A percentile compares a stretch with the other conserved stretches of the same genome.
These are phyloP conservation scores for Platichthys stellatus DNA, from an alignment of 2,113 vertebrate genomes.

Conservation along the genomic window DNA sequence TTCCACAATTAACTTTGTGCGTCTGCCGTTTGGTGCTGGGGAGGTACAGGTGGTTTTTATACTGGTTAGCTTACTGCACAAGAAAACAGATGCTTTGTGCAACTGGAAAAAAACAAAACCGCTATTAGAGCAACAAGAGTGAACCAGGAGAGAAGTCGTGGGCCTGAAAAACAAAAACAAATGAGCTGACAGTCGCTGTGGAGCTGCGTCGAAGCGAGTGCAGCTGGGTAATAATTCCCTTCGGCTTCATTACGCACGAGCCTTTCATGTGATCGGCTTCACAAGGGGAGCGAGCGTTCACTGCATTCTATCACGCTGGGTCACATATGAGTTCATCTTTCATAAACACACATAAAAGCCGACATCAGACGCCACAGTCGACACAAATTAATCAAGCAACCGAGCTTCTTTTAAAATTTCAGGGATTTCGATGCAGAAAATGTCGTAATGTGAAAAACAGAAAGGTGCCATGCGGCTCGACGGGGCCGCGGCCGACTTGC, in stretches of 20 bases:
- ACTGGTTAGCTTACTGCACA: not conserved
- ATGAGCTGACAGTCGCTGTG: not conserved
- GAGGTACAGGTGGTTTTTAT: not conserved
- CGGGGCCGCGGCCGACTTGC: not conserved
- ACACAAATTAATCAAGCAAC: not conserved
- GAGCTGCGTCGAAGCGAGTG: no score
- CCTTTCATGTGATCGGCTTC: not conserved
- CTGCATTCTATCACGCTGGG: not conserved
- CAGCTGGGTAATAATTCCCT: not conserved
- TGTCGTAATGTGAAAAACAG: not conserved
- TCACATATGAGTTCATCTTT: not conserved
- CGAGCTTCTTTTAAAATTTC: not conserved
- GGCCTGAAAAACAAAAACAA: not conserved
- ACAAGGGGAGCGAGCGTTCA: no score
- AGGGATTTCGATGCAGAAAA: not conserved
- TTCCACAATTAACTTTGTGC: not conserved
- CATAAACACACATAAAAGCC: not conserved
- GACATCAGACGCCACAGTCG: not conserved
- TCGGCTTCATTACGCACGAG: not conserved
- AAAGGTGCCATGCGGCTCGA: slow-evolving; percentile 1
- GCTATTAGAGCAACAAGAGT: not conserved
- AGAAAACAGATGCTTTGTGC: slow-evolving; percentile 6
- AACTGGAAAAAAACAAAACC: not conserved
- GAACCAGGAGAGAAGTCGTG: not conserved
- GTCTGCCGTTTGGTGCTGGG: not conserved